Conservation (phyloP, 2,888 invertebrate species). For the Emmelina monodactyla region DNA sequence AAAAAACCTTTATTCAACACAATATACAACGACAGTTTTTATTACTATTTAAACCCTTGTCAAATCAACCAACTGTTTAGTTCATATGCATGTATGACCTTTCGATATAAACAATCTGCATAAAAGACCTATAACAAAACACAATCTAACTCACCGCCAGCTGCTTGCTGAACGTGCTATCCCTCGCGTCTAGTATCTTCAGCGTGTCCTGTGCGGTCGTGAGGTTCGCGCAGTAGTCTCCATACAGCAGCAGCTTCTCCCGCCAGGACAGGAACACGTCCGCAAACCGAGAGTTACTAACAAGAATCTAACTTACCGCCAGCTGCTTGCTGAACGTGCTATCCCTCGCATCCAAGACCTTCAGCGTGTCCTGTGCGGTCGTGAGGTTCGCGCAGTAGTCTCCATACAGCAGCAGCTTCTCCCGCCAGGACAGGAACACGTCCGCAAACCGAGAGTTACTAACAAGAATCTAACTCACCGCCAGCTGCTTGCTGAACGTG, state of each 20-base stretch:
- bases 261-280: conserved; percentile 91
- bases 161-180: conserved; percentile 70
- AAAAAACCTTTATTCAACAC: too few species aligned
- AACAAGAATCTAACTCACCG: too few species aligned
- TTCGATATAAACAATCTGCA: too few species aligned
- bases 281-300: too few species aligned
- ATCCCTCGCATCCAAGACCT: conserved; percentile 75
- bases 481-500: conserved; percentile 70
- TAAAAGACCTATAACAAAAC: too few species aligned
- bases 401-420: conserved; percentile 91
- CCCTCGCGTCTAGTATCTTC: conserved; percentile 76
- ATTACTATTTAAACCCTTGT: too few species aligned
- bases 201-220: conserved; percentile 87
- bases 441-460: conserved; percentile 77
- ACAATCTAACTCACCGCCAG: conserved; percentile 73
- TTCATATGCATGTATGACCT: too few species aligned
- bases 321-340: conserved; percentile 72
- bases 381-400: conserved; percentile 96
- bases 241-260: conserved; percentile 91
- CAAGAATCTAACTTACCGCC: conserved; percentile 71
- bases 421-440: conserved; percentile 90
- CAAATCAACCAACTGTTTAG: too few species aligned
- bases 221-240: conserved; percentile 95
- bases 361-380: conserved; percentile 84
- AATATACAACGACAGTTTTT: too few species aligned